Conservation (phyloP, 2,888 invertebrate genomes). For the Sceliomorpha sp. region DNA sequence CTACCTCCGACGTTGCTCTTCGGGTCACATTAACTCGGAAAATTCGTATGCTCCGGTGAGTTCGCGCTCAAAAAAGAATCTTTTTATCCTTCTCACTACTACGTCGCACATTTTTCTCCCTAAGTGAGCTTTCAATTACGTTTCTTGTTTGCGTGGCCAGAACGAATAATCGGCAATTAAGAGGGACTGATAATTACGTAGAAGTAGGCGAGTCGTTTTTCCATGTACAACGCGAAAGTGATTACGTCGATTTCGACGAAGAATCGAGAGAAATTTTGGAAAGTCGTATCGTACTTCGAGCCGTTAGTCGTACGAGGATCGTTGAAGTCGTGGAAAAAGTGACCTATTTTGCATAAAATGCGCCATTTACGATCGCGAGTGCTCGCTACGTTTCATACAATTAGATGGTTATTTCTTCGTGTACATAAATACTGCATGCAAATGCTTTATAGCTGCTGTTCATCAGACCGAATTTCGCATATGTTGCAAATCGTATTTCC, state of each 20-base stretch:
- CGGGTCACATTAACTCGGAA: constrained; percentile 38
- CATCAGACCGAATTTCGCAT: constrained; percentile 31
- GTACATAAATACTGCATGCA: constrained; percentile 36
- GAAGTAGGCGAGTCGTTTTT: too few species aligned
- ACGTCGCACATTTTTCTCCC: neutral
- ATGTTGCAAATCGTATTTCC: constrained; percentile 27
- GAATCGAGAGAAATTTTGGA: too few species aligned
- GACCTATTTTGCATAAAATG: constrained; percentile 44
- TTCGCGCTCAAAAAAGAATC: constrained; percentile 16
- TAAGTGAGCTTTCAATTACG: constrained; percentile 14
- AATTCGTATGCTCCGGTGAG: neutral
- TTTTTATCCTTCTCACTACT: constrained; percentile 4
- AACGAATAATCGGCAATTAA: constrained; percentile 6
- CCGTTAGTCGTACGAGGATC: constrained; percentile 32
- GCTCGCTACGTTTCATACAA: constrained; percentile 28
- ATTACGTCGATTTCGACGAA: too few species aligned
- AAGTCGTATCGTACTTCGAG: too few species aligned
- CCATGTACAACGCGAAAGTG: too few species aligned
- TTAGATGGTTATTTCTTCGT: constrained; percentile 40
- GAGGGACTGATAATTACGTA: neutral
- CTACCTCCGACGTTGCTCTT: constrained; percentile 33
- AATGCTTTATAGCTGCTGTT: constrained; percentile 32
- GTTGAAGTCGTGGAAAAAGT: constrained; percentile 40
- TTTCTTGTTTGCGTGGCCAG: neutral
- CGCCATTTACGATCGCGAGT: constrained; percentile 37